These are phyloP conservation scores for Campopleginae sp. DNA, from an alignment of 2,888 invertebrate species.

Conservation along the genomic window DNA sequence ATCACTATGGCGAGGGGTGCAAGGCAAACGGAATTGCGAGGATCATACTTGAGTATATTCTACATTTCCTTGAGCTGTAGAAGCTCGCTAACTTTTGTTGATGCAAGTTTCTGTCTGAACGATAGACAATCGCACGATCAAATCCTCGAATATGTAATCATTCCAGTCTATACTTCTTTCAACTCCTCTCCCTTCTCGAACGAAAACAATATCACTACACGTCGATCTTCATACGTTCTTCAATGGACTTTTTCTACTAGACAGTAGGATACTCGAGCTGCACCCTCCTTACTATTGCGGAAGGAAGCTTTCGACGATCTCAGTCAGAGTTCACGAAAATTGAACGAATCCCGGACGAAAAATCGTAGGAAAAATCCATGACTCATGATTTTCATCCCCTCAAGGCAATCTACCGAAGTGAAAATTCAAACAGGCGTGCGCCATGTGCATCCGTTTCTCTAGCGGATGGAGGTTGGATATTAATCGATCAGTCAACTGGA, in stretches of 20 bases:
- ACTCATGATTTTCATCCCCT: conserved; percentile 74
- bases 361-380: conserved; percentile 59
- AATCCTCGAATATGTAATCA: conserved; percentile 45
- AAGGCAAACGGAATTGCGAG: conserved; percentile 15
- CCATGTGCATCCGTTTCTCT: conserved; percentile 67
- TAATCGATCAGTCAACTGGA: conserved; percentile 59
- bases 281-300: conserved; percentile 62
- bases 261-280: conserved; percentile 35
- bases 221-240: conserved; percentile 39
- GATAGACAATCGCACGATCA: conserved; percentile 59
- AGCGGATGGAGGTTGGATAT: conserved; percentile 29
- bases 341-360: conserved; percentile 69
- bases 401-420: conserved; percentile 72
- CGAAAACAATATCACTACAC: conserved; percentile 54
- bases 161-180: conserved; percentile 39
- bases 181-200: conserved; percentile 28
- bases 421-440: conserved; percentile 73
- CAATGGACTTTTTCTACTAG: conserved; percentile 39
- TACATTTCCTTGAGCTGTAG: conserved; percentile 15
- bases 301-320: conserved; percentile 37
- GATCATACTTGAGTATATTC: conserved; percentile 23
- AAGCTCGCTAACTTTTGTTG: conserved; percentile 42
- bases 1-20: conserved; percentile 28
- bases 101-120: conserved; percentile 26
- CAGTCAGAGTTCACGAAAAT: conserved; percentile 63